A percentile compares a stretch with the other conserved stretches of the same genome.
phyloP scores from a whole-genome alignment of 2,113 vertebrate species.

The Tringa solitaria region DNA sequence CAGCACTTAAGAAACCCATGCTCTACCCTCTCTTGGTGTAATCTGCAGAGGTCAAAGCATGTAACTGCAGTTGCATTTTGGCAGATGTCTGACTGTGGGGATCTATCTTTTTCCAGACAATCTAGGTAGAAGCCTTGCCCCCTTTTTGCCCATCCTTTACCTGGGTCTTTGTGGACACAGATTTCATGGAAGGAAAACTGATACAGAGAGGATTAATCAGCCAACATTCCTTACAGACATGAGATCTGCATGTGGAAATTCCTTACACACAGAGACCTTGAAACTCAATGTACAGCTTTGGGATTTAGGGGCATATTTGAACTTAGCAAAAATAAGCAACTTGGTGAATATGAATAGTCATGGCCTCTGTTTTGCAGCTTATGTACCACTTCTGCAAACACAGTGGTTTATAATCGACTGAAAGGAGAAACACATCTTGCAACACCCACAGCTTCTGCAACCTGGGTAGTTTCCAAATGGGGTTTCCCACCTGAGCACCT shows the following conservation, averaged over 20 bases:
- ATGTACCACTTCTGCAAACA: slow-evolving; percentile 3
- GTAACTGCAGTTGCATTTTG: neutral
- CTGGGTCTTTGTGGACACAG: neutral
- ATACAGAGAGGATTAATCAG: neutral
- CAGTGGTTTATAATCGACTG: neutral
- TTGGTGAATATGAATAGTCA: slow-evolving; percentile 2
- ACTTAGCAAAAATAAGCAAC: neutral
- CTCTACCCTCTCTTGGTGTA: neutral
- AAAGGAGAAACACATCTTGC: slow-evolving; percentile 24
- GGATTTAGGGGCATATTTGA: neutral
- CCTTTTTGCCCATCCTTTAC: neutral
- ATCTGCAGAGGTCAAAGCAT: neutral
- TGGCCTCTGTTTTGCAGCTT: neutral
- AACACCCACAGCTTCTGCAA: neutral
- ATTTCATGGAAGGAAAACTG: neutral
- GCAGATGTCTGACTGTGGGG: neutral
- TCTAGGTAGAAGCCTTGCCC: neutral
- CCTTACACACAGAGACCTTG: neutral
- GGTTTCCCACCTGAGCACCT: neutral
- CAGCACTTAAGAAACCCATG: neutral
- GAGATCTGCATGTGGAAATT: neutral
- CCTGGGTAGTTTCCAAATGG: neutral
- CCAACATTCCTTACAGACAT: neutral
- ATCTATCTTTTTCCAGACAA: neutral
- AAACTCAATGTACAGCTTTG: neutral